Base-by-base conservation (phyloP, 2,888 invertebrate species). In the Fragum fragum region DNA sequence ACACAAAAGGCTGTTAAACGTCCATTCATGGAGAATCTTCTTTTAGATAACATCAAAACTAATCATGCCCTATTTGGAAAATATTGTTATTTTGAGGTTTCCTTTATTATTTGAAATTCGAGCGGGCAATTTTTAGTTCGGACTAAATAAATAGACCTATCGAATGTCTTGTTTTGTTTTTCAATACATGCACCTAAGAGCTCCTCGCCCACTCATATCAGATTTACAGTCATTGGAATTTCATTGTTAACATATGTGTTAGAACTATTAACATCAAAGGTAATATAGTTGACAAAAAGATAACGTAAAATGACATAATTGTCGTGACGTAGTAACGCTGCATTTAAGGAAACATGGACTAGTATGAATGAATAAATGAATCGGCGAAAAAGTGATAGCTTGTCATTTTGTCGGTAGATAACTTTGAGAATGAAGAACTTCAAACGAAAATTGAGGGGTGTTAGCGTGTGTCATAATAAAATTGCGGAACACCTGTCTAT, bases 81-180 rank as follows among this genome's bases (percentile, higher is more conserved):
- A 61, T 32, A 26, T 57, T 61, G 61, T 61, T 61, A 61, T 61
- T 61, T 61, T 61, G 3, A 29, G 26, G 14, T n/a, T 28, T 11
- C 32, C 32, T 32, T 61, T 32, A 32, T 32, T 28, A n/a, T 32
- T 16, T 61, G 61, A 32, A 61, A 61, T 61, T 61, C 36, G 61
- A 61, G 18, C 61, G 32, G 61, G 29, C 61, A 61, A 29, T 61
- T 61, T 61, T 18, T 32, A 29, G 29, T 61, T 61, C 29, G 32
- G 28, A 61, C 26, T 61, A 61, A 61, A 61, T 61, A 32, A 7
- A 57, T 57, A 57, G 26, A 57, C 21, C 21, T 57, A 57, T 57
- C 57, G 57, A 57, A 26, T 57, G 57, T 23, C 57, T 57, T n/a
- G 6, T 57, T 32, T 32, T 14, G 26, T 61, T 61, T 61, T 29